phyloP scores from a whole-genome alignment of 1,140 invertebrate genomes.

The Macrobrachium nipponense region DNA sequence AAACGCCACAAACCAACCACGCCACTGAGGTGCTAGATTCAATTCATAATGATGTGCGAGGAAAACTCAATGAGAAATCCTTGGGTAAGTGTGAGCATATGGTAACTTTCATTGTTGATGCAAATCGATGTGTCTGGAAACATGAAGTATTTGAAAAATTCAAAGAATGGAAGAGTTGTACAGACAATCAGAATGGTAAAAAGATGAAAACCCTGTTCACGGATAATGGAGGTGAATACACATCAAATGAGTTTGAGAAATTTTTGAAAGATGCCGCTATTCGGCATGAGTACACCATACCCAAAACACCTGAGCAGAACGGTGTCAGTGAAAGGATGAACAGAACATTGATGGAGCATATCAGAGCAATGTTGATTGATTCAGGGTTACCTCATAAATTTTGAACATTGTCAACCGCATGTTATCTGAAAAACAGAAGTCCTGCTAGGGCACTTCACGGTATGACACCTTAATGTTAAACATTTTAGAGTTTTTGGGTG shows the following conservation, averaged over 20 bases:
- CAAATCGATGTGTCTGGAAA: constrained; percentile 38
- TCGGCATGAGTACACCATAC: constrained; percentile 61
- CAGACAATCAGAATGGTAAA: constrained; percentile 6
- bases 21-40: constrained; percentile 40
- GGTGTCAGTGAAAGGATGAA: constrained; percentile 64
- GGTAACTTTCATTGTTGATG: constrained; percentile 53
- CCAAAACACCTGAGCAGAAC: constrained; percentile 64
- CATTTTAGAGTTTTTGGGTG: too few species aligned
- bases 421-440: constrained; percentile 45
- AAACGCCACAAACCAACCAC: too few species aligned
- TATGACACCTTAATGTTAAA: too few species aligned
- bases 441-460: too few species aligned
- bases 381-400: too few species aligned
- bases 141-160: constrained; percentile 30
- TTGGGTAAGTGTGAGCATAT: too few species aligned
- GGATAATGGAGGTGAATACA: constrained; percentile 30
- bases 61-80: constrained; percentile 34
- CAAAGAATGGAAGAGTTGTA: constrained; percentile 23
- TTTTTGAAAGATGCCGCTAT: constrained; percentile 59
- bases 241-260: constrained; percentile 46
- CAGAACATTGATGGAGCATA: constrained; percentile 60
- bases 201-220: constrained; percentile 7
- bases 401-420: constrained; percentile 42
- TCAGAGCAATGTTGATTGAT: too few species aligned
- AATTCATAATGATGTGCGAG: constrained; percentile 50